Evolutionary conservation across 2,888 invertebrate species (phyloP).

Genomic region (Ferdinandea cuprea): DNA sequence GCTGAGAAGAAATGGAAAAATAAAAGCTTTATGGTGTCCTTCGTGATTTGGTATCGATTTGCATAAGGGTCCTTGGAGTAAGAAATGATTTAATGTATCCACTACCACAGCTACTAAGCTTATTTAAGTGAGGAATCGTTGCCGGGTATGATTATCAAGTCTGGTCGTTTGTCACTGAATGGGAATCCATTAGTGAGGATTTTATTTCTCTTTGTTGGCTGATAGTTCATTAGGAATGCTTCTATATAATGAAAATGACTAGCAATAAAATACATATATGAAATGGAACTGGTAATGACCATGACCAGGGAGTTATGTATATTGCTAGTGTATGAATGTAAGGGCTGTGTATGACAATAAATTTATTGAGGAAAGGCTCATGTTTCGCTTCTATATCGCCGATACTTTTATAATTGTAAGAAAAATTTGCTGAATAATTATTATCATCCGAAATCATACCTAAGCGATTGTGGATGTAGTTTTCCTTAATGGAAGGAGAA

Average conservation of each 20-base stretch:
- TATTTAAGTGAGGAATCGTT: slow-evolving; percentile 3
- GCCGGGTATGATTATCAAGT: slow-evolving; percentile 22
- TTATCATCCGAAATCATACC: too few species aligned
- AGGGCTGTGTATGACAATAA: too few species aligned
- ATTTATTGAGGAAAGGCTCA: too few species aligned
- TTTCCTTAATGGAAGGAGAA: too few species aligned
- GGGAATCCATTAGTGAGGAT: slow-evolving; percentile 66
- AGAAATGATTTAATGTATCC: slow-evolving; percentile 12
- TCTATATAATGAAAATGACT: slow-evolving; percentile 31
- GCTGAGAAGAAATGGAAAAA: slow-evolving; percentile 37
- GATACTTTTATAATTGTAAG: too few species aligned
- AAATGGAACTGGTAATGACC: slow-evolving; percentile 1
- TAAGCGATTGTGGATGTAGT: too few species aligned
- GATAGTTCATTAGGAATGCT: slow-evolving; percentile 52
- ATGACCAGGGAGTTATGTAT: too few species aligned
- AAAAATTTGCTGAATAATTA: too few species aligned
- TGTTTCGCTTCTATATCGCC: too few species aligned
- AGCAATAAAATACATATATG: slow-evolving; percentile 30
- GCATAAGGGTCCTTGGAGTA: slow-evolving; percentile 29
- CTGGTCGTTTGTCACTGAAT: slow-evolving; percentile 57
- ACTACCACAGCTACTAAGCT: neutral
- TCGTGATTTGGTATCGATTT: slow-evolving; percentile 63
- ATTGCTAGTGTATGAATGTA: neutral
- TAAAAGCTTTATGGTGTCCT: slow-evolving; percentile 44
- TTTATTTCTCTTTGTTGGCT: slow-evolving; percentile 47